Percentiles rank a stretch among this genome's conserved stretches.
Evolutionary conservation across 2,888 invertebrate genomes (phyloP).

Genomic region (Chaetoderma sp.): DNA sequence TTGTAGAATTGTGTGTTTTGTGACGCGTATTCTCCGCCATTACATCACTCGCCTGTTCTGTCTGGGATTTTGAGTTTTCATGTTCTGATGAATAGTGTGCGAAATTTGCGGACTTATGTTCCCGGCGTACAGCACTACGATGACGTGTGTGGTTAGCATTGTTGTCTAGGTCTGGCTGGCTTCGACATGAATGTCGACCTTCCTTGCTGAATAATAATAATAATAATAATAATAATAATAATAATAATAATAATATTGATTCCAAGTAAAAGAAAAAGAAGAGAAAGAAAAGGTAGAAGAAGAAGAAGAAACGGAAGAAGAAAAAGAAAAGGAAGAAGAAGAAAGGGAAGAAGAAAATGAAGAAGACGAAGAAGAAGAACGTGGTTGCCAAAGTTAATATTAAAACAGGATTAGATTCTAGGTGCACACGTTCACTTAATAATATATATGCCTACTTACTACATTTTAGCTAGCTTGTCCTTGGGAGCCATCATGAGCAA

Average conservation of each 20-base stretch:
- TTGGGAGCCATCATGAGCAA: constrained; percentile 66
- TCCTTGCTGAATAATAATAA: too few relatives aligned
- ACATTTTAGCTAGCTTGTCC: constrained; percentile 4
- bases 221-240: too few relatives aligned
- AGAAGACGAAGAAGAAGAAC: background rate
- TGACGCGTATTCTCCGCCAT: too few relatives aligned
- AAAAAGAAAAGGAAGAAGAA: background rate
- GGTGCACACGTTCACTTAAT: background rate
- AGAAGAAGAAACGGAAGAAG: background rate
- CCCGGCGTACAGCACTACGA: too few relatives aligned
- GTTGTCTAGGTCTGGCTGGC: too few relatives aligned
- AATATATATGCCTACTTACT: background rate
- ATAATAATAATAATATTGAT: background rate
- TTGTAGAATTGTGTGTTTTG: too few relatives aligned
- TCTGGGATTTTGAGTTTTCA: too few relatives aligned
- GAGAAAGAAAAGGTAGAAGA: background rate
- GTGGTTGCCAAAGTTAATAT: background rate
- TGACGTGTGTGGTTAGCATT: too few relatives aligned
- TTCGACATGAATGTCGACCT: too few relatives aligned
- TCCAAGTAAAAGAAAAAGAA: background rate
- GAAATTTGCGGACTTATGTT: too few relatives aligned
- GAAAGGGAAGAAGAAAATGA: background rate
- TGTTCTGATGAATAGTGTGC: too few relatives aligned
- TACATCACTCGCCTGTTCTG: too few relatives aligned
- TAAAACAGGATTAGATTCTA: background rate